Percentiles rank a stretch among this genome's conserved stretches.
Evolutionary conservation across 2,888 invertebrate genomes (phyloP).

Genomic region (Fragum sueziense): DNA sequence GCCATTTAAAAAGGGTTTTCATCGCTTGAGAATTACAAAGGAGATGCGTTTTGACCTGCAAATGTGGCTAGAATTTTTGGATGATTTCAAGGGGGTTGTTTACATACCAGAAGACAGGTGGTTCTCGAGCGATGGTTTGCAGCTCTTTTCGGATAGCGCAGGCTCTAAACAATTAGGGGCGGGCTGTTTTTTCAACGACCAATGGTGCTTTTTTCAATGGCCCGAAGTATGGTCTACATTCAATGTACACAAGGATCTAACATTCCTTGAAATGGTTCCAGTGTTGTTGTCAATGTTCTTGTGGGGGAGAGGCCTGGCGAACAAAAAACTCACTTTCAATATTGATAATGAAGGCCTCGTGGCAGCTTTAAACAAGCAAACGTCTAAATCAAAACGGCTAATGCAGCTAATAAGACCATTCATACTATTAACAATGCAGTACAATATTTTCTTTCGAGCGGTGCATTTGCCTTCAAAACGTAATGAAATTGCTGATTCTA

Average conservation of each 20-base stretch:
- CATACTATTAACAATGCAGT: conserved; percentile 20
- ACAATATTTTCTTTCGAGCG: conserved; percentile 22
- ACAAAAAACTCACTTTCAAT: conserved; percentile 10
- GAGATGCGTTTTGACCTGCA: too few species aligned
- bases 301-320: not conserved
- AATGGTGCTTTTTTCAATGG: conserved; percentile 5
- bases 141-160: too few species aligned
- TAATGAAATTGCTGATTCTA: conserved; percentile 28
- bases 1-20: too few species aligned
- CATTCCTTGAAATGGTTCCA: conserved; percentile 16
- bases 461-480: conserved; percentile 10
- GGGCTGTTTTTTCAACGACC: not conserved
- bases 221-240: not conserved
- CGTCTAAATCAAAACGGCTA: conserved; percentile 30
- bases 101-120: too few species aligned
- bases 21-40: too few species aligned
- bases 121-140: too few species aligned
- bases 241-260: not conserved
- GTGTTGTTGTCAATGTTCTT: not conserved
- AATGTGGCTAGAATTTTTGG: too few species aligned
- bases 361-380: conserved; percentile 19
- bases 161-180: too few species aligned
- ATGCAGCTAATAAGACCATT: conserved; percentile 23
- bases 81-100: too few species aligned
- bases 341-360: conserved; percentile 35